Evolutionary conservation across 2,797 vertebrate genomes (phyloP), one percentile per base, ranked within the genome.

Genomic region (Mus spretus): DNA sequence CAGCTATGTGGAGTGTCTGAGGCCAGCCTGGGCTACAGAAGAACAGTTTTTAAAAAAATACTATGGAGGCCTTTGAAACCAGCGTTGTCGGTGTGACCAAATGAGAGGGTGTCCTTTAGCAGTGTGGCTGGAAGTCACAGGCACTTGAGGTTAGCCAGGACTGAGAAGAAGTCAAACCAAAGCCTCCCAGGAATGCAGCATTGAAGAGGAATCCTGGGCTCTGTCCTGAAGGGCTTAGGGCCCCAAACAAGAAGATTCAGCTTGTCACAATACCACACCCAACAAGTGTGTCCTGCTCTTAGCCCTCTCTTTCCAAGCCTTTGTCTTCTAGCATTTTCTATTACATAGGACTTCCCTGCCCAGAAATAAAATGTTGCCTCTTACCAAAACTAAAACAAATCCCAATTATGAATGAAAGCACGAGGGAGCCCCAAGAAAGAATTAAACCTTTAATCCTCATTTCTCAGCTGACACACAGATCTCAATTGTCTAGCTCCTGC

Each of bases 381-480:
- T 96, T 47, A 80, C 28, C 53, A 94, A 57, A 87, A 94, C 50
- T 59, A 67, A 95, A 92, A 63, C 61, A 77, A 92, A 95, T 77
- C 17, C n/a, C 47, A 93, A 67, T 67, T 55, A 88, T 40, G 57
- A 72, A 70, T n/a, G 65, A 65, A 88, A 86, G 40, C n/a, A 93
- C 95, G n/a, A 88, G 26, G 37, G 31, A 15, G 57, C 0, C 53
- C 59, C 6, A 85, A 86, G 57, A 95, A 92, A 80, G 53, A 90
- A 91, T 84, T 75, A 84, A 90, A 94, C 24, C 59, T 96, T 92
- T 87, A 47, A 50, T 94, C 93, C 65, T 94, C 82, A 82, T 81
- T 97, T 95, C 91, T 95, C 86, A 63, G 75, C 67, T 92, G 57
- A 93, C 59, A 88, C 15, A 61, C 94, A 92, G 86, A 80, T 94